Evolutionary conservation across 2,888 invertebrate genomes (phyloP).

Genomic region (Brachypalpus laphriformis): DNA sequence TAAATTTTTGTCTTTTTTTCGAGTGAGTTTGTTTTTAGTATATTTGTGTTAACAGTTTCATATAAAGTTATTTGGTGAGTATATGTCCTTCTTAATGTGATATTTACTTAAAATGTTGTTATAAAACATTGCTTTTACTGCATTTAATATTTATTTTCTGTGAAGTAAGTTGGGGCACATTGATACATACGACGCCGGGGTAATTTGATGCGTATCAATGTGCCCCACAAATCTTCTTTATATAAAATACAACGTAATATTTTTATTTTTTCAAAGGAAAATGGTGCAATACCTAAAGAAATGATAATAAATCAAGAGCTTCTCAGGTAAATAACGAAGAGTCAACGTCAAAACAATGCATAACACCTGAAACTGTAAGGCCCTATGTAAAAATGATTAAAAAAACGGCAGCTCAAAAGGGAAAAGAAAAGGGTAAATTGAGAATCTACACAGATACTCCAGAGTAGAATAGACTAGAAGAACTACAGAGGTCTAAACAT

Average conservation of each 20-base stretch:
- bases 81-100: neutral
- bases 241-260: neutral
- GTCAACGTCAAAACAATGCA: too few relatives aligned
- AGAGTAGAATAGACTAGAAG: too few relatives aligned
- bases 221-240: neutral
- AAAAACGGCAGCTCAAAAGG: too few relatives aligned
- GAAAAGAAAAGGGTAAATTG: too few relatives aligned
- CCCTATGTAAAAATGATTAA: too few relatives aligned
- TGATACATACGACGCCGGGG: neutral
- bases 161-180: slow-evolving; percentile 15
- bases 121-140: neutral
- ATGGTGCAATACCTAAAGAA: too few relatives aligned
- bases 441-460: too few relatives aligned
- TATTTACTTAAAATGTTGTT: slow-evolving; percentile 6
- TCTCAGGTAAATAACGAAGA: too few relatives aligned
- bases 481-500: too few relatives aligned
- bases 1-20: neutral
- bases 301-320: too few relatives aligned
- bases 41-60: neutral
- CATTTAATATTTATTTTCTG: slow-evolving; percentile 17
- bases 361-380: too few relatives aligned
- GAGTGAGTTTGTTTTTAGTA: neutral
- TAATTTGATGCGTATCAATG: slow-evolving; percentile 2
- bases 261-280: slow-evolving; percentile 15
- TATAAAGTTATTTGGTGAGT: neutral